Evolutionary conservation across 2,888 invertebrate genomes (phyloP), one percentile per base, ranked within the genome.

Genomic region (Pristionchus maxplancki): DNA sequence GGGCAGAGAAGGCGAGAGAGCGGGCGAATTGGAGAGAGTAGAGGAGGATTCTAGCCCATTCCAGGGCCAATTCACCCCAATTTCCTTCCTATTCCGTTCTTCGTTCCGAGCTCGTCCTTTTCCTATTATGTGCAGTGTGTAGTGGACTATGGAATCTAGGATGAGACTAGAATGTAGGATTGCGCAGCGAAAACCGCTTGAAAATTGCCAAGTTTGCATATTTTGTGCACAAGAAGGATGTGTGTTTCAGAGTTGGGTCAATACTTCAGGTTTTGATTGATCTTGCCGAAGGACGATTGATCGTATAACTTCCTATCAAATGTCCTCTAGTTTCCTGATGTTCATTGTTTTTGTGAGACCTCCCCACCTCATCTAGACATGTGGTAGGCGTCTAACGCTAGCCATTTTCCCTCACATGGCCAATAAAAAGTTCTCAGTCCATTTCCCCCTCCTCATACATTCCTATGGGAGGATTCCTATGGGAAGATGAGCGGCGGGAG

Each of bases 361-460:
- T 13, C 48, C 50, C 50, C 50, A 50, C 50, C 50, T 50, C 50
- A 20, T 50, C 50, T 20, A 20, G 50, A 58, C 6, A 58, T 58
- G 24, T 58, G 9, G 58, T 20, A n/a, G 58, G 58, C 58, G 58
- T 24, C 9, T 24, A 58, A 58, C 58, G 20, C 5, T n/a, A n/a
- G 6, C 24, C n/a, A 5, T 58, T 6, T 20, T 58, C 58, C 3
- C 15, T 58, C 58, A 50, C 58, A 58, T 37, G 24, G 20, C 37
- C 71, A 71, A 71, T 71, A 71, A 37, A 71, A 37, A 71, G 71
- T 37, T 71, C 71, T 71, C 37, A 24, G 71, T 37, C 20, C 44
- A n/a, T 15, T 78, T 13, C n/a, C 74, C 24, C 28, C 44, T 28
- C 34, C 78, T 78, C 20, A 31, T 34, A 34, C 31, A 31, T 34